phyloP scores from a whole-genome alignment of 2,113 vertebrate species.

The Mus pahari region DNA sequence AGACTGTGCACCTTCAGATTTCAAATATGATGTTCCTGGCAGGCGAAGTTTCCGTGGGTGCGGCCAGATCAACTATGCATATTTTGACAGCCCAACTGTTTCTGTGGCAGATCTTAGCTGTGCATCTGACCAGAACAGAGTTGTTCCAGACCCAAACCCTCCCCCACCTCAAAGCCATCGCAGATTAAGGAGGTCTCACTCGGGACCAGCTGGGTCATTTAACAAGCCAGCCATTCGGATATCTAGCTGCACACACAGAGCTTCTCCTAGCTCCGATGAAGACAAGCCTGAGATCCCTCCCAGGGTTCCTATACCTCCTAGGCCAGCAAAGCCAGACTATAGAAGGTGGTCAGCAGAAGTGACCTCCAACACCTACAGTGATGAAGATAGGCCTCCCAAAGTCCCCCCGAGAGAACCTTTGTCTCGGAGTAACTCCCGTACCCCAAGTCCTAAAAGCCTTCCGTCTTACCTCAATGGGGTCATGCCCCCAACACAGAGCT shows the following conservation, averaged over 20 bases:
- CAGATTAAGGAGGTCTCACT: slow-evolving; percentile 93
- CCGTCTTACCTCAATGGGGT: slow-evolving; percentile 95
- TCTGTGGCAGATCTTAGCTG: slow-evolving; percentile 80
- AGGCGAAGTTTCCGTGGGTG: slow-evolving; percentile 90
- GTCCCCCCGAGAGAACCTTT: slow-evolving; percentile 95
- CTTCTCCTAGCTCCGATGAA: slow-evolving; percentile 86
- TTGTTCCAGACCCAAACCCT: slow-evolving; percentile 68
- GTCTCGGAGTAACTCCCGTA: slow-evolving; percentile 90
- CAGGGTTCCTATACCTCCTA: slow-evolving; percentile 94
- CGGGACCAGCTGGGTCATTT: slow-evolving; percentile 95
- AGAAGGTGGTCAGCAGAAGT: slow-evolving; percentile 98
- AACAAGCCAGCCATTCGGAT: slow-evolving; percentile 90
- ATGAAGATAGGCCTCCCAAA: slow-evolving; percentile 95
- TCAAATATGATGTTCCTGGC: slow-evolving; percentile 86
- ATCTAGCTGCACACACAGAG: slow-evolving; percentile 83
- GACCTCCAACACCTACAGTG: slow-evolving; percentile 92
- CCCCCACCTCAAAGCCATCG: slow-evolving; percentile 90
- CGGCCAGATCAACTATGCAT: slow-evolving; percentile 94
- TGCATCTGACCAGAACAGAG: slow-evolving; percentile 68
- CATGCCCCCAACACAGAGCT: slow-evolving; percentile 98
- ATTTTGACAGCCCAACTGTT: slow-evolving; percentile 89
- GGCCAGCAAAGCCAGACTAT: slow-evolving; percentile 91
- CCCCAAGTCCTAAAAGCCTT: slow-evolving; percentile 95
- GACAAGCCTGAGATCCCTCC: slow-evolving; percentile 95
- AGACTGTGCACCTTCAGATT: slow-evolving; percentile 84